Evolutionary conservation across 1,140 invertebrate species (phyloP).

Genomic region (Philotrypesis tridentata): DNA sequence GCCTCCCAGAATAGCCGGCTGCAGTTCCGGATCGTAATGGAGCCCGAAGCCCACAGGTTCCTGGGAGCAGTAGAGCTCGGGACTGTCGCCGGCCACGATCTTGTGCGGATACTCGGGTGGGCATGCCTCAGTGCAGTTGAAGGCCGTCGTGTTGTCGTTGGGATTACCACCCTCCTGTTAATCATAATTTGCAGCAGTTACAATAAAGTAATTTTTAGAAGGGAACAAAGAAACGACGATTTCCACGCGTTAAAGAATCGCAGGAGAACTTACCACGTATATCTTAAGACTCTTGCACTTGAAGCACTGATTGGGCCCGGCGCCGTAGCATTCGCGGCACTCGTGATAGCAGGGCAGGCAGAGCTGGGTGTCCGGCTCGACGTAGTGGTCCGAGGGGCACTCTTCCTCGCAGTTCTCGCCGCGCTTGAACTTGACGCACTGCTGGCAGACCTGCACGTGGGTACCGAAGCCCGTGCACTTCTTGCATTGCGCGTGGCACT

Average conservation of each 20-base stretch:
- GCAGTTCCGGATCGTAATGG: conserved; percentile 76
- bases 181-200: conserved; percentile 14
- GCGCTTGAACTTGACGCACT: conserved; percentile 88
- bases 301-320: conserved; percentile 84
- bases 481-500: conserved; percentile 92
- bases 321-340: conserved; percentile 89
- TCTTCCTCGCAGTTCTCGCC: conserved; percentile 94
- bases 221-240: not conserved
- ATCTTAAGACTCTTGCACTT: conserved; percentile 91
- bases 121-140: conserved; percentile 91
- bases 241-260: not conserved
- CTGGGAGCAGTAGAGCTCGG: conserved; percentile 86
- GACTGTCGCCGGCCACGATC: conserved; percentile 81
- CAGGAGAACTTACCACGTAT: conserved; percentile 76
- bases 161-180: conserved; percentile 75
- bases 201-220: not conserved
- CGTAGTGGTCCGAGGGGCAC: conserved; percentile 89
- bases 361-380: conserved; percentile 81
- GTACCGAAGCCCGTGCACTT: conserved; percentile 92
- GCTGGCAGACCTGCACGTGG: conserved; percentile 87
- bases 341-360: conserved; percentile 88
- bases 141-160: conserved; percentile 78
- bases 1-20: conserved; percentile 80
- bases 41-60: conserved; percentile 73
- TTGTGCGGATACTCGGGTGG: conserved; percentile 86